A percentile compares a stretch with the other conserved stretches of the same genome.
Evolutionary conservation across 1,140 invertebrate species (phyloP).

Genomic region (Limonius californicus): DNA sequence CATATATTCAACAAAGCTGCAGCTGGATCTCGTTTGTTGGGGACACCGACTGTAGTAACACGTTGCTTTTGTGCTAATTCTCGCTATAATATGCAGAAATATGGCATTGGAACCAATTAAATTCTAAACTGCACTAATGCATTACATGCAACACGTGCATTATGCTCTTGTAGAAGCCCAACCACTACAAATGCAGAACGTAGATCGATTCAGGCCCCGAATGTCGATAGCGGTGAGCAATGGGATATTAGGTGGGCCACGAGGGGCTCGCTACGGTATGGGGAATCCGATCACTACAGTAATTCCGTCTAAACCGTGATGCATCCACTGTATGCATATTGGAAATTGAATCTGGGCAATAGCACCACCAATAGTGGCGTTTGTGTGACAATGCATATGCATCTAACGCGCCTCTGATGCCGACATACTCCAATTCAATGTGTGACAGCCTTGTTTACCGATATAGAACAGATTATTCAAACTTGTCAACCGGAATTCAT

Average conservation of each 20-base stretch:
- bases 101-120: conserved; percentile 22
- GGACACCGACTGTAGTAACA: too few relatives aligned
- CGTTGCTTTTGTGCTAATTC: too few relatives aligned
- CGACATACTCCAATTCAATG: conserved; percentile 34
- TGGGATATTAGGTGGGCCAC: conserved; percentile 17
- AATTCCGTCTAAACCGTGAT: conserved; percentile 31
- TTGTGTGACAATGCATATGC: conserved; percentile 39
- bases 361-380: conserved; percentile 37
- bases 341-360: conserved; percentile 45
- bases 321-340: conserved; percentile 40
- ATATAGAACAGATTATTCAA: conserved; percentile 43
- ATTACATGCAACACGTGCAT: conserved; percentile 20
- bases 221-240: conserved; percentile 26
- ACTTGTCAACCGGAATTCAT: conserved; percentile 37
- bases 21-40: too few relatives aligned
- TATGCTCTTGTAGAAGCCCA: conserved; percentile 23
- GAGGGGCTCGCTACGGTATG: conserved; percentile 17
- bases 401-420: conserved; percentile 30
- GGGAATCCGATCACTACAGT: conserved; percentile 32
- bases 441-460: conserved; percentile 43
- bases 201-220: neutral
- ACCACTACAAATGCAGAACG: conserved; percentile 26
- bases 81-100: too few relatives aligned
- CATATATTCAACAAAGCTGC: too few relatives aligned
- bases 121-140: conserved; percentile 30